Base-by-base conservation (phyloP, 2,888 invertebrate genomes). In the Pollenia griseotomentosa region DNA sequence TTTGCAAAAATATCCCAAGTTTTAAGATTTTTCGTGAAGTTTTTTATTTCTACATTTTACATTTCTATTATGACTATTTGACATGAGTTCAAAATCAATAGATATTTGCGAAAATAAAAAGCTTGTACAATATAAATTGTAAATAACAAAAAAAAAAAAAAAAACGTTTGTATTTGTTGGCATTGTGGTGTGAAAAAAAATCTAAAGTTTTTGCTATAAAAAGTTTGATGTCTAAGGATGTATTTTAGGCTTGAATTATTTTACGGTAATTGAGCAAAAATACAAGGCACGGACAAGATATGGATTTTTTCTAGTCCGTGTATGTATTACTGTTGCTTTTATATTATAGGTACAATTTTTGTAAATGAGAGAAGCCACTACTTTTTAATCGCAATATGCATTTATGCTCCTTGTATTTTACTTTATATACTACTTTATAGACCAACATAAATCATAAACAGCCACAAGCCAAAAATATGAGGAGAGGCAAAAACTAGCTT, bases 31-130 rank as follows among this genome's bases (percentile, higher is more conserved):
- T 61, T 70, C 33, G 33, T 55, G 40, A 0, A 46, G 16, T 57
- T 81, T 6, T 73, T 16, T 48, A 40, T 61, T 51, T 53, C 51
- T 55, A 71, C n/a, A 68, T 82, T 82, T 68, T 68, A 57, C 33
- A 33, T 78, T 78, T 57, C 51, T 51, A 68, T 65, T 74, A 57
- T 57, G 23, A 42, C 46, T 53, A 65, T 83, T 83, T 78, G 65
- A 78, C 55, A 57, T 51, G 70, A 70, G 70, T 51, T 68, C 68
- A 61, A 68, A 68, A 42, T 74, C 65, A 82, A 80, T 80, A 53
- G 14, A 42, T 33, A 40, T 44, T 33, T 33, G 6, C 1, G 19
- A 63, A 63, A 40, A 44, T 7, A 6, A 55, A 42, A 66, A 71
- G 23, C 12, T 10, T 46, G 9, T 12, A 59, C 10, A 63, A 10